These are phyloP conservation scores for Agriopis marginaria DNA, from an alignment of 2,888 invertebrate genomes.

Conservation along the genomic window DNA sequence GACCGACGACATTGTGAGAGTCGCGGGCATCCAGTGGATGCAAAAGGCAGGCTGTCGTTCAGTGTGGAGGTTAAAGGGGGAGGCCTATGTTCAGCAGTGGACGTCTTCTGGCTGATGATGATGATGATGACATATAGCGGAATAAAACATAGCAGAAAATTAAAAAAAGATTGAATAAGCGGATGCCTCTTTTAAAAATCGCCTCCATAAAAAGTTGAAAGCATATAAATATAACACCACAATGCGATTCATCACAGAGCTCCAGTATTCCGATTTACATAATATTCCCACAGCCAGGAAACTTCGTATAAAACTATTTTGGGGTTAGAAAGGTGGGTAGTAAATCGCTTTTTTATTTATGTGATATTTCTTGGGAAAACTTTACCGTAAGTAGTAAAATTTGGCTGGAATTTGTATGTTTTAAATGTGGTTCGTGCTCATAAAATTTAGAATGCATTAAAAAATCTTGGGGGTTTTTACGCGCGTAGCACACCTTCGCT, in stretches of 20 bases:
- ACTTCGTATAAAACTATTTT: constrained; percentile 29
- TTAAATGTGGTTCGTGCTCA: background rate
- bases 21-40: too few species aligned
- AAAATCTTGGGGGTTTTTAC: background rate
- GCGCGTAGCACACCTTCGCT: background rate
- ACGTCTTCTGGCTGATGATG: too few species aligned
- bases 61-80: too few species aligned
- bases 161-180: background rate
- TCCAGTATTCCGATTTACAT: constrained; percentile 27
- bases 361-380: constrained; percentile 8
- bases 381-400: background rate
- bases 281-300: constrained; percentile 23
- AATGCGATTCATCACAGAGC: constrained; percentile 15
- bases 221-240: constrained; percentile 19
- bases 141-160: too few species aligned
- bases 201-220: constrained; percentile 11
- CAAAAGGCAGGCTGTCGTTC: too few species aligned
- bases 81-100: too few species aligned
- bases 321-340: constrained; percentile 19
- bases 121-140: too few species aligned
- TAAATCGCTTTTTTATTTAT: constrained; percentile 25
- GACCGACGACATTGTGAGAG: too few species aligned
- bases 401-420: background rate
- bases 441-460: background rate
- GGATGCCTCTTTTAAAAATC: background rate